A percentile compares a stretch with the other conserved stretches of the same genome.
phyloP scores from a whole-genome alignment of 1,140 invertebrate genomes.

The Nasonia giraulti region DNA sequence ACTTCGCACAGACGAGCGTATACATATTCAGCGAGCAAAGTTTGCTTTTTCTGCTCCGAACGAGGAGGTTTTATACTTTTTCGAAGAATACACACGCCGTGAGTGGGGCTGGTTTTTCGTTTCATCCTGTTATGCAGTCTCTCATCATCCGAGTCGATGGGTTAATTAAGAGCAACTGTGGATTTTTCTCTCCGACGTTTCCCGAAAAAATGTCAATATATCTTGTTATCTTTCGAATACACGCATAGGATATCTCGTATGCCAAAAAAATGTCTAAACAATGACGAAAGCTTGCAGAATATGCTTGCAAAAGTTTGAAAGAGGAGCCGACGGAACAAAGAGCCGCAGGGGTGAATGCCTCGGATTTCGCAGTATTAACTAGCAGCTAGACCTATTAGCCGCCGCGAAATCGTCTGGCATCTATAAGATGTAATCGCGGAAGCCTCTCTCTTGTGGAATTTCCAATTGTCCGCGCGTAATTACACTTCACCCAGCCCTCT shows the following conservation, averaged over 20 bases:
- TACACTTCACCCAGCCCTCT: not conserved
- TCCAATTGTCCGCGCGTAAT: slow-evolving; percentile 36
- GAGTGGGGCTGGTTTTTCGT: too few relatives aligned
- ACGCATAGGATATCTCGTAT: not conserved
- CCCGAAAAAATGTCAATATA: not conserved
- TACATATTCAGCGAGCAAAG: not conserved
- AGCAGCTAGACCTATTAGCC: slow-evolving; percentile 14
- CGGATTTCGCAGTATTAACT: slow-evolving; percentile 34
- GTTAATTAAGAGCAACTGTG: not conserved
- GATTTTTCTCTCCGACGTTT: not conserved
- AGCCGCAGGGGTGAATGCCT: not conserved
- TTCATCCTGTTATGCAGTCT: too few relatives aligned
- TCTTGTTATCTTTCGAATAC: too few relatives aligned
- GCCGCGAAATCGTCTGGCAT: slow-evolving; percentile 33
- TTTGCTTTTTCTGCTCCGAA: not conserved
- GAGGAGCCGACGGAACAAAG: not conserved
- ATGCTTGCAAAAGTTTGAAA: not conserved
- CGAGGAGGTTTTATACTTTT: not conserved
- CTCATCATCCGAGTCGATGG: not conserved
- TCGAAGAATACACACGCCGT: too few relatives aligned
- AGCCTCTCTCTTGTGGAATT: slow-evolving; percentile 11
- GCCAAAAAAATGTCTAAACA: not conserved
- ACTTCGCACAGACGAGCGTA: too few relatives aligned
- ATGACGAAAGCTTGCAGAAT: not conserved
- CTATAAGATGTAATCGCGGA: slow-evolving; percentile 31